phyloP scores from a whole-genome alignment of 1,140 invertebrate species.

The Temnothorax curvispinosus region DNA sequence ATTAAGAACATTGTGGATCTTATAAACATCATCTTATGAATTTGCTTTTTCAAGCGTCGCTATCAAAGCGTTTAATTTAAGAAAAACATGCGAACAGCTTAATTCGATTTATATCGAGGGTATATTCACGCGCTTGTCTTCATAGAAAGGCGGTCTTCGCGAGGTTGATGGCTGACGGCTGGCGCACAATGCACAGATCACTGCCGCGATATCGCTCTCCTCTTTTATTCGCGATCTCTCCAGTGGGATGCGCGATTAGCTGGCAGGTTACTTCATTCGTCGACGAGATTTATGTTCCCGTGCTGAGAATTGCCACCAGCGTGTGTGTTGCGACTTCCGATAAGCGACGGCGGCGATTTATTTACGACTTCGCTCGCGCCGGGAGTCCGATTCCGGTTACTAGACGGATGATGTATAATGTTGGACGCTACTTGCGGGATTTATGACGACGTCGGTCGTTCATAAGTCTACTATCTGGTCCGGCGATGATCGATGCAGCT shows the following conservation, averaged over 20 bases:
- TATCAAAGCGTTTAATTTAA: neutral
- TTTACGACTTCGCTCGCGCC: constrained; percentile 10
- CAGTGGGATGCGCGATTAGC: neutral
- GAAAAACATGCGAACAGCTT: neutral
- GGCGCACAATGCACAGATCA: neutral
- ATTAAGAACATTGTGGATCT: neutral
- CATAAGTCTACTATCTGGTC: neutral
- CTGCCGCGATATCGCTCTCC: neutral
- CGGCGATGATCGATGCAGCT: neutral
- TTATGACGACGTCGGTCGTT: constrained; percentile 21
- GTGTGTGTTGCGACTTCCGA: neutral
- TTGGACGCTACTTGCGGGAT: constrained; percentile 12
- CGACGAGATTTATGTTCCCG: constrained; percentile 30
- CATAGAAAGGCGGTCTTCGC: neutral
- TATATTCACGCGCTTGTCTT: neutral
- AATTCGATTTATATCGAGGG: neutral
- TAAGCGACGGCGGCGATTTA: constrained; percentile 27
- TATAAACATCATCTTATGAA: neutral
- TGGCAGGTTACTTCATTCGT: constrained; percentile 1
- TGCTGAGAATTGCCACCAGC: neutral
- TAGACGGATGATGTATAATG: neutral
- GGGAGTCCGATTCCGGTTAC: neutral
- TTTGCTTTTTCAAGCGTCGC: neutral
- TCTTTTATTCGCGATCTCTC: constrained; percentile 4
- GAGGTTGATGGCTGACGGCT: neutral